phyloP scores from a whole-genome alignment of 2,113 vertebrate species.

The Danionella cerebrum region DNA sequence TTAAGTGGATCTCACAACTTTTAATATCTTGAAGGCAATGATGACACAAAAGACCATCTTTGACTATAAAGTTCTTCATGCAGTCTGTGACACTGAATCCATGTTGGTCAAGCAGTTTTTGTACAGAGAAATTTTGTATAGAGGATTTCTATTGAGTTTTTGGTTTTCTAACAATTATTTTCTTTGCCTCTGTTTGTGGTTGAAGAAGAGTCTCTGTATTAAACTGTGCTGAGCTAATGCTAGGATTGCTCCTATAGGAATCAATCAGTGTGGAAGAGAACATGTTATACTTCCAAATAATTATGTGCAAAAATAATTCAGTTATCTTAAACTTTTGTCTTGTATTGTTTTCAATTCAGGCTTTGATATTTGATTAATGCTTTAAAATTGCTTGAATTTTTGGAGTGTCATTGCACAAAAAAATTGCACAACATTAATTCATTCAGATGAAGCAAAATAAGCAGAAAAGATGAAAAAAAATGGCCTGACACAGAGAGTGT shows the following conservation, averaged over 20 bases:
- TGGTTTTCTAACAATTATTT: not conserved
- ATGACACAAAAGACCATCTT: not conserved
- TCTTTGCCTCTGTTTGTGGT: slow-evolving; percentile 1
- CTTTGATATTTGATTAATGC: too few species aligned
- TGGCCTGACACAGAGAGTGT: too few species aligned
- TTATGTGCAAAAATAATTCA: not conserved
- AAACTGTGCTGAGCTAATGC: slow-evolving; percentile 1
- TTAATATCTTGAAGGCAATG: not conserved
- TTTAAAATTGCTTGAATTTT: too few species aligned
- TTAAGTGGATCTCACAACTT: too few species aligned
- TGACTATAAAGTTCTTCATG: slow-evolving; percentile 62
- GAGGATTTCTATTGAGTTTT: slow-evolving; percentile 87
- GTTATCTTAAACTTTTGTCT: too few species aligned
- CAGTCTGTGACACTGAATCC: slow-evolving; percentile 79
- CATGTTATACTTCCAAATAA: too few species aligned
- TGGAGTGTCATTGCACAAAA: too few species aligned
- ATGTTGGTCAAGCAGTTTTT: slow-evolving; percentile 82
- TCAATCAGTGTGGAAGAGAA: too few species aligned
- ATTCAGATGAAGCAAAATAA: too few species aligned
- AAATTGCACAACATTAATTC: too few species aligned
- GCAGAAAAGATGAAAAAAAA: too few species aligned
- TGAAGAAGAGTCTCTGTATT: not conserved
- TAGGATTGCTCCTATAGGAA: slow-evolving; percentile 1
- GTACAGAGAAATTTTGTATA: slow-evolving; percentile 97
- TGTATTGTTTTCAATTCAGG: too few species aligned